Evolutionary conservation across 2,113 vertebrate genomes (phyloP).

Genomic region (Bathybates hornii): DNA sequence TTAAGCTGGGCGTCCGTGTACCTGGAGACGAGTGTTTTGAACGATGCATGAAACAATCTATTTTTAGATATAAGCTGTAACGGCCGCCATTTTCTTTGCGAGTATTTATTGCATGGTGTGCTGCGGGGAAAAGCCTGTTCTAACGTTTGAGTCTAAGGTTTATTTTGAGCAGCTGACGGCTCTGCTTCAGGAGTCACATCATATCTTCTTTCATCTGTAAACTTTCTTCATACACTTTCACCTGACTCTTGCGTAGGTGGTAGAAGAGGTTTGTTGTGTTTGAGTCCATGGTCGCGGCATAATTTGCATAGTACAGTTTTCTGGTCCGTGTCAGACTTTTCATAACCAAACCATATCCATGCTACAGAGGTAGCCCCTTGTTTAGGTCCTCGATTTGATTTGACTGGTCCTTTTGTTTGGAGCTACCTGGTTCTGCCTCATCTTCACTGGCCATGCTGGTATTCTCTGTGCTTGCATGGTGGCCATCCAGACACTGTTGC

Average conservation of each 20-base stretch:
- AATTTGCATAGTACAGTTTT: not conserved
- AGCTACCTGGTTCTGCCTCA: not conserved
- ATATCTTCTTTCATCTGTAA: not conserved
- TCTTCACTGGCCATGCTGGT: not conserved
- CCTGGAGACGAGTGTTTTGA: not conserved
- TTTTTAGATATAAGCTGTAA: not conserved
- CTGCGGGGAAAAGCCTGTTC: not conserved
- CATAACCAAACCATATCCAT: not conserved
- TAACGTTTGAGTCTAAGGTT: not conserved
- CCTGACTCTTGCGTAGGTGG: not conserved
- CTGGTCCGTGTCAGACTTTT: not conserved
- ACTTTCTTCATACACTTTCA: not conserved
- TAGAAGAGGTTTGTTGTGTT: not conserved
- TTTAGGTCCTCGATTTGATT: not conserved
- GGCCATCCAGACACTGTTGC: not conserved
- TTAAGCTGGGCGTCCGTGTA: not conserved
- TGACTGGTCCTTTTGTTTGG: not conserved
- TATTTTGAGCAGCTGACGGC: not conserved
- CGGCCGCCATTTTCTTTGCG: not conserved
- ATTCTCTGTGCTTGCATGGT: not conserved
- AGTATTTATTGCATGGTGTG: not conserved
- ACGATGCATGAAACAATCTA: not conserved
- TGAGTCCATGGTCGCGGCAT: not conserved
- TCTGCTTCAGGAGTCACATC: not conserved
- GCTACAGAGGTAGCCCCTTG: accelerated